Evolutionary conservation across 2,797 vertebrate species (phyloP).

Genomic region (Falco cherrug): DNA sequence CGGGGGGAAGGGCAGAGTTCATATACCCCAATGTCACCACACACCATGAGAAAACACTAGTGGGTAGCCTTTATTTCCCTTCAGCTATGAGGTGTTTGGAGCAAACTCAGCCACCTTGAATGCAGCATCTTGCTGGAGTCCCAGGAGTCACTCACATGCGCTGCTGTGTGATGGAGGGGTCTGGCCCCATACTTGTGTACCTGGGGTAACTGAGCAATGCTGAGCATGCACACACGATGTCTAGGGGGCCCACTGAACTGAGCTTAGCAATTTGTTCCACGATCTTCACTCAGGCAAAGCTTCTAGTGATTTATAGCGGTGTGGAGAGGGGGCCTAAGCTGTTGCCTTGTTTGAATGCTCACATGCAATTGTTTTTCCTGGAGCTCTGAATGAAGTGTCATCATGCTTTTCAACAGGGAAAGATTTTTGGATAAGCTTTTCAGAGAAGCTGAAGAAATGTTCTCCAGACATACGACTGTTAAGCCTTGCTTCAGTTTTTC

Average conservation of each 20-base stretch:
- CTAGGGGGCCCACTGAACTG: not conserved
- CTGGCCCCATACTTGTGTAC: not conserved
- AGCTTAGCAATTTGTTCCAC: not conserved
- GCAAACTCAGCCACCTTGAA: not conserved
- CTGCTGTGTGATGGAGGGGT: not conserved
- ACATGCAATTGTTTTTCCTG: not conserved
- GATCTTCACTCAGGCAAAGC: not conserved
- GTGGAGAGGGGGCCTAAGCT: not conserved
- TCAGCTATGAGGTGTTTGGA: not conserved
- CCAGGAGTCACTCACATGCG: not conserved
- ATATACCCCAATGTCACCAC: not conserved
- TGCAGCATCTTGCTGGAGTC: not conserved
- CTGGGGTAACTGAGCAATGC: not conserved
- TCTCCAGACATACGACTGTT: not conserved
- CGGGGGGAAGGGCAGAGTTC: not conserved
- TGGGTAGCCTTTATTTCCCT: not conserved
- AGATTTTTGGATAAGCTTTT: not conserved
- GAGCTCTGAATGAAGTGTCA: not conserved
- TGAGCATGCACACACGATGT: not conserved
- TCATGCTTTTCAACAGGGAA: not conserved
- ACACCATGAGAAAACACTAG: not conserved
- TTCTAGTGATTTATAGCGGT: not conserved
- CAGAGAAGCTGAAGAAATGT: conserved; percentile 4
- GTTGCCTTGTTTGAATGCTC: not conserved
- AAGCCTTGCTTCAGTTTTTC: not conserved